phyloP scores from a whole-genome alignment of 2,797 vertebrate genomes.

The Falco cherrug region DNA sequence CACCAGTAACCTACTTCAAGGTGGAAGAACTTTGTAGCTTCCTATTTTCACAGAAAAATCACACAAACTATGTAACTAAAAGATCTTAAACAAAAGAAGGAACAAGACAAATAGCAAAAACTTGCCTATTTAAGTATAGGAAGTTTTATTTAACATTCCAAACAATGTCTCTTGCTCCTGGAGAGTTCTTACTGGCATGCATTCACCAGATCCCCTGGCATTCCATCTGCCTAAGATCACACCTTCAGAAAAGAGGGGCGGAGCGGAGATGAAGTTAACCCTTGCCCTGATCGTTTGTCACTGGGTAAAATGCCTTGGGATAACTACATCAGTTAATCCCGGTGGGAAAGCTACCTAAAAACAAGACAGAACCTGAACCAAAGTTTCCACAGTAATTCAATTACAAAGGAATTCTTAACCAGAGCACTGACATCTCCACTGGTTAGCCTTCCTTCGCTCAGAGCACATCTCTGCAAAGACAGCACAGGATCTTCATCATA shows the following conservation, averaged over 20 bases:
- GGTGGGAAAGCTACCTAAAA: neutral
- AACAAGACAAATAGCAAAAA: neutral
- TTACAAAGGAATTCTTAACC: conserved; percentile 41
- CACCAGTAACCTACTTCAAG: conserved; percentile 37
- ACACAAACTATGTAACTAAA: neutral
- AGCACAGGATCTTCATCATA: rapidly evolving
- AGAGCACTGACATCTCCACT: neutral
- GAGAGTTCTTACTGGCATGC: neutral
- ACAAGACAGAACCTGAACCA: conserved; percentile 50
- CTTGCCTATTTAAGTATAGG: neutral
- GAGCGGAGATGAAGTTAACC: conserved; percentile 49
- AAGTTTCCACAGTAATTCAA: conserved; percentile 33
- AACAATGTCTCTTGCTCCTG: neutral
- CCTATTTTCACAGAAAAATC: neutral
- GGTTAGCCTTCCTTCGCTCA: neutral
- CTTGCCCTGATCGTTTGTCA: conserved; percentile 32
- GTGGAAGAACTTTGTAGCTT: conserved; percentile 10
- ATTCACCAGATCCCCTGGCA: conserved; percentile 29
- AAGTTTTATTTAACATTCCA: neutral
- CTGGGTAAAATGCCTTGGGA: neutral
- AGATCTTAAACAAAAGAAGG: neutral
- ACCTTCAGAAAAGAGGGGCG: conserved; percentile 46
- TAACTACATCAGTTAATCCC: conserved; percentile 31
- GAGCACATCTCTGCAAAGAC: neutral
- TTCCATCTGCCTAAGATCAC: conserved; percentile 61